Base-by-base conservation (phyloP, 2,888 invertebrate species). In the Ctena decussata region DNA sequence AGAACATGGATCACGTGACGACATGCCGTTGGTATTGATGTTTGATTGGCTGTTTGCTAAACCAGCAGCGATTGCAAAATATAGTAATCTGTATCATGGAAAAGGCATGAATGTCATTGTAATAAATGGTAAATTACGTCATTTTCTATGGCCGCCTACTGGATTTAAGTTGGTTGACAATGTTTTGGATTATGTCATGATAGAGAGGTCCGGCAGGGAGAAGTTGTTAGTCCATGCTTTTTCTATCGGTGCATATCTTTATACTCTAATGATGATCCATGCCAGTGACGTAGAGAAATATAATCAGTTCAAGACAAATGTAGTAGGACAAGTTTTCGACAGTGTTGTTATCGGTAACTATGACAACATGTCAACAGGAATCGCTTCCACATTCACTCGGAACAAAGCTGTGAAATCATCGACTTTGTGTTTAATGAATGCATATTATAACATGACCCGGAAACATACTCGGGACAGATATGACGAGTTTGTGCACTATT, bases 191-290 rank as follows among this genome's bases (percentile, higher is more conserved):
- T 90, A 84, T 69, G 60, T 91, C 30, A 60, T 76, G 46, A 24
- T 37, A 12, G 53, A 80, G 5, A 44, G 80, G 30, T 44, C 80
- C 32, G 60, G 65, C 6, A 39, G 77, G 12, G 82, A 89, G 27
- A 73, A 79, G 37, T 78, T 86, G 27, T 39, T 93, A 18, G 77
- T 92, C 12, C 93, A 93, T 71, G 91, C 90, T 1, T 89, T 90
- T 76, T 93, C 92, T 0, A 78, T 93, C 12, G 93, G 93, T 24
- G 91, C 93, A 2, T 93, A 89, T 77, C 85, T 86, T 53, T 92
- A 90, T 71, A 90, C 90, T 2, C 82, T 91, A 6, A 73, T 80
- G 44, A 49, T 82, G 65, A 78, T 80, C 30, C 57, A 46, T 37
- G 70, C 90, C 2, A 53, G 39, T 21, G 57, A 76, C 37, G 60